Percentiles rank a stretch among this genome's conserved stretches.
Conservation (phyloP, 2,888 invertebrate species). For the Penaeus monodon region DNA sequence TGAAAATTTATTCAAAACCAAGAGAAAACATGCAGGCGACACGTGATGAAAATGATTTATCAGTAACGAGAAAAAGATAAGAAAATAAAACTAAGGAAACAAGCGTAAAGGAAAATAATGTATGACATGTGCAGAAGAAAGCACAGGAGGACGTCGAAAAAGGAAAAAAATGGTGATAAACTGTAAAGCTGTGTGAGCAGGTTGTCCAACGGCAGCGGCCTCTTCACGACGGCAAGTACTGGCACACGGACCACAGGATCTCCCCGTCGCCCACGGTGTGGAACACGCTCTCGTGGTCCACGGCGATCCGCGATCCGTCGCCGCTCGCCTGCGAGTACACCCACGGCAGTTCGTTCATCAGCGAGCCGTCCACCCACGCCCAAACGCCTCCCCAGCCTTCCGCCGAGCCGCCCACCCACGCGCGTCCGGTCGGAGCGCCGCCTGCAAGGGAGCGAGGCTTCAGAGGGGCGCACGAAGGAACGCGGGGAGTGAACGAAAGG, state of each 20-base stretch:
- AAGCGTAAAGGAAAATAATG: too few species aligned
- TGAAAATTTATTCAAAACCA: too few species aligned
- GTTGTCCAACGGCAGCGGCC: background rate
- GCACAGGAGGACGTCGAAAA: too few species aligned
- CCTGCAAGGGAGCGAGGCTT: background rate
- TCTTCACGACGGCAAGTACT: background rate
- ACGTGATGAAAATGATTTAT: too few species aligned
- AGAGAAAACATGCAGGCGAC: too few species aligned
- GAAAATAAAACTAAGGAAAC: too few species aligned
- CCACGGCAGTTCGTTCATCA: slow-evolving; percentile 45
- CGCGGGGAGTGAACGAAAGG: too few species aligned
- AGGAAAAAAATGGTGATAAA: too few species aligned
- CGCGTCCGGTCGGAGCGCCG: slow-evolving; percentile 25
- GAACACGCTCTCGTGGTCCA: slow-evolving; percentile 37
- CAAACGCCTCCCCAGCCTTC: slow-evolving; percentile 48
- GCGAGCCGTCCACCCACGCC: slow-evolving; percentile 50
- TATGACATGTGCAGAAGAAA: too few species aligned
- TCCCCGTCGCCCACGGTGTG: slow-evolving; percentile 12
- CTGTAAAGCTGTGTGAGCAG: too few species aligned
- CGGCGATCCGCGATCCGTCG: slow-evolving; percentile 15
- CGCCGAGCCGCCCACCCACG: slow-evolving; percentile 45
- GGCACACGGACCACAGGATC: slow-evolving; percentile 33
- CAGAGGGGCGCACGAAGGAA: background rate
- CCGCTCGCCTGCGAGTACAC: slow-evolving; percentile 29
- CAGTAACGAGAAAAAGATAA: too few species aligned